Evolutionary conservation across 1,140 invertebrate species (phyloP), one percentile per base, ranked within the genome.

Genomic region (Drosophila tsacasi): DNA sequence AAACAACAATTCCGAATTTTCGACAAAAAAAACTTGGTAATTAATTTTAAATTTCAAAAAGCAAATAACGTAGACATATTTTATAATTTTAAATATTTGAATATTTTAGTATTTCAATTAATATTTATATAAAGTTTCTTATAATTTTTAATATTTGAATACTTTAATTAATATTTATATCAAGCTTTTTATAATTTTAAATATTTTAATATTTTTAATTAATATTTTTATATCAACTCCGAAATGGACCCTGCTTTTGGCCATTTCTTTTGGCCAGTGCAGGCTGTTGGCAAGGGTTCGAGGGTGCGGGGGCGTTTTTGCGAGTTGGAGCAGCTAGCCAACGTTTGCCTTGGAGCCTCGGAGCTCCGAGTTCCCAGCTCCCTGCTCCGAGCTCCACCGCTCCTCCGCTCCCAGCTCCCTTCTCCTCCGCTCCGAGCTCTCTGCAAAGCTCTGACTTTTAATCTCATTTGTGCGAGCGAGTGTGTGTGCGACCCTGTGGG

Each of bases 391-490:
- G 27, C 50, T 15, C 15, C 58, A 2, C n/a, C 0, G 40, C 40
- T 44, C 40, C 37, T 12, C 40, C 12, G 42, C 19, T 13, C 3
- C 49, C n/a, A n/a, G n/a, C n/a, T n/a, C n/a, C 46, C 44, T 19
- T 46, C 60, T 39, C 37, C 37, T 30, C 37, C 2, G 13, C 37
- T 39, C 37, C 17, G 23, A 13, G 49, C 27, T 61, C 63, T 40
- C 58, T 32, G 63, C 63, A 35, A 66, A 66, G 63, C 66, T 75
- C 65, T 89, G 81, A 89, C 84, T 89, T 89, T 89, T 89, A 84
- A 89, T 89, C 84, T 89, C 69, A 89, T 89, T 89, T 89, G 73
- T 54, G 49, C 63, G 25, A 13, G 23, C 30, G 57, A 19, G 27
- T 42, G 21, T 67, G 46, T 32, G 46, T 25, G 23, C 58, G 46